Evolutionary conservation across 1,140 invertebrate species (phyloP), one percentile per base, ranked within the genome.

Genomic region (Schlechtendalia chinensis): DNA sequence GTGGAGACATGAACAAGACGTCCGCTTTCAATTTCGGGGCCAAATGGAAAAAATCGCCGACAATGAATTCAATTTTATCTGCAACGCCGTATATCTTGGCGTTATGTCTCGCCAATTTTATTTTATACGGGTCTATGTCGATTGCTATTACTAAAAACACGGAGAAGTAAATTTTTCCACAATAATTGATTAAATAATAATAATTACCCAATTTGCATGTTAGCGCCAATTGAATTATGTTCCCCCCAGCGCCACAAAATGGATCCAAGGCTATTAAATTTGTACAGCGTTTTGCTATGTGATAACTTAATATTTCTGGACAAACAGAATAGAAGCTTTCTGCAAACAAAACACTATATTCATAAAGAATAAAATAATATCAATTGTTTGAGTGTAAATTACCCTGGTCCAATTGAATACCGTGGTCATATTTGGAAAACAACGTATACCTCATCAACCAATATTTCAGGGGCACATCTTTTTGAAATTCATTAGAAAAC

Each of bases 191-290:
- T 22, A n/a, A 6, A 10, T 58, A 22, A 1, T 22, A 58, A 58
- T 58, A 82, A 82, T 39, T 87, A 95, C 94, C 94, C 89, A 90
- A 90, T 83, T 93, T 88, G 85, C 95, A 96, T 10, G 91, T 93
- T 24, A 90, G 88, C 6, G 97, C 96, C 88, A 99, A 98, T 86
- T 99, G 97, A 85, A 99, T 99, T 1, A 94, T 88, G 87, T 99
- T 99, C 14, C 98, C 97, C 16, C 98, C 98, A 82, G 95, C 95
- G 27, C 98, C 98, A 87, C 97, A 98, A 87, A 99, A 99, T 8
- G 92, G 97, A 89, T 99, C 97, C 0, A 99, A 86, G 16, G 98
- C 91, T 0, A 95, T 22, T 5, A 22, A 59, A 84, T 90, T 91
- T 82, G 87, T 86, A 82, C 91, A 91, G 80, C 93, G 89, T 82